Base-by-base conservation (phyloP, 2,113 vertebrate species). In the Cyphomyrus discorhynchus region DNA sequence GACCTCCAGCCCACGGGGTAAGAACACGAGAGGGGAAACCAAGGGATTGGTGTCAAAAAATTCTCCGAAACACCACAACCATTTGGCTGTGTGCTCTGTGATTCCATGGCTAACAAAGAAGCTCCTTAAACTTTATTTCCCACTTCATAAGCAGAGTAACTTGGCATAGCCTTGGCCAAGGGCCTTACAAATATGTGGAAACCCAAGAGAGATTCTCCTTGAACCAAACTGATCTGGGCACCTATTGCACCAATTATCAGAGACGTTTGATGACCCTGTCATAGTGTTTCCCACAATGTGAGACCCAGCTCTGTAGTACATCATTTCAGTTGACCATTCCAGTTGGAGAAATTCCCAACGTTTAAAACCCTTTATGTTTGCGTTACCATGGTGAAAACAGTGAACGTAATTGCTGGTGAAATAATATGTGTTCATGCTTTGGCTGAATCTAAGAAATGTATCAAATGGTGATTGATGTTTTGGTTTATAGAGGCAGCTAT, bases 1-100 rank as follows among this genome's bases (percentile, higher is more conserved):
- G 95, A 93, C 95, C 96, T 0, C 97, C 90, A 96, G 94, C 95
- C 39, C 97, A 98, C 0, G 98, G 97, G 96, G 98, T 99, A 96
- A 97, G 98, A 53, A 24, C 24, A n/a, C 1, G 8, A 49, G 27
- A 87, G 50, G 17, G 50, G 21, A 47, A 47, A n/a, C 39, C 21
- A 21, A 47, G 82, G 13, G 10, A 11, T 46, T 3, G 9, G 31
- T 39, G 31, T 88, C n/a, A 42, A 88, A 88, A 62, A 87, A n/a
- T 21, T 46, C 2, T 42, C 74, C 0, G 17, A 46, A 84, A 47
- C 8, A n/a, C 39, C 80, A 84, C 9, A 7, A 2, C 13, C 45
- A 84, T 2, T 46, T 39, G 35, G 35, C 70, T 77, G 13, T 0
- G 0, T 77, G 31, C 15, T 77, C 35, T 39, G 70, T 77, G 35